These are phyloP conservation scores for Napeogenes sylphis DNA, from an alignment of 2,888 invertebrate genomes.

Conservation along the genomic window DNA sequence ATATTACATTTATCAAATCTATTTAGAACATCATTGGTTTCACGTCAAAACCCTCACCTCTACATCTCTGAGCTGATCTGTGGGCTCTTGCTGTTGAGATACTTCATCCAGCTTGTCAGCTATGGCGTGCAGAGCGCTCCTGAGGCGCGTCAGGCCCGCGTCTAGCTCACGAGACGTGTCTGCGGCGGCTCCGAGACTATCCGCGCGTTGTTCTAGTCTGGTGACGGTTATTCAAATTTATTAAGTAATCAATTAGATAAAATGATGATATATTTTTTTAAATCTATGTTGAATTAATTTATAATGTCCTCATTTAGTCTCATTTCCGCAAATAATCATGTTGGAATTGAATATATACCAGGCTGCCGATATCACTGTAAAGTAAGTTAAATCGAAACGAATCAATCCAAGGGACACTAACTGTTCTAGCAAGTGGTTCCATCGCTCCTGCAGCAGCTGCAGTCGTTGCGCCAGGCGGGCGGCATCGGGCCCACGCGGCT, in stretches of 20 bases:
- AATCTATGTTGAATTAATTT: no score
- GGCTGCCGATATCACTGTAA: background rate
- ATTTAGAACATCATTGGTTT: background rate
- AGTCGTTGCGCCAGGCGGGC: slow-evolving; percentile 82
- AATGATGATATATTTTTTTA: no score
- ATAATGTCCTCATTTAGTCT: no score
- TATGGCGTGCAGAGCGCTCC: slow-evolving; percentile 91
- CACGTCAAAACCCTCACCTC: slow-evolving; percentile 68
- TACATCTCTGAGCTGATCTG: slow-evolving; percentile 91
- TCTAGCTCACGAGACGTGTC: slow-evolving; percentile 96
- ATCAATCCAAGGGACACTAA: slow-evolving; percentile 40
- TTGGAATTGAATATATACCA: no score
- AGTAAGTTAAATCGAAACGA: background rate
- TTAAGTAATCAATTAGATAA: no score
- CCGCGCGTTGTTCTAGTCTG: slow-evolving; percentile 92
- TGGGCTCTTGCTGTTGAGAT: slow-evolving; percentile 87
- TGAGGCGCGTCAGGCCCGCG: slow-evolving; percentile 87
- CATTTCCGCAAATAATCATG: no score
- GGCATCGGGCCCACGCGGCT: slow-evolving; percentile 70
- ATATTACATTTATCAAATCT: no score
- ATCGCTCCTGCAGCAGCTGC: slow-evolving; percentile 82
- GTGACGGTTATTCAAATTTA: slow-evolving; percentile 29
- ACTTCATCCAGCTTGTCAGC: slow-evolving; percentile 91
- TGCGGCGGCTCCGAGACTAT: slow-evolving; percentile 92
- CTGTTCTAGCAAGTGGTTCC: slow-evolving; percentile 87